Conservation (phyloP, 2,888 invertebrate species). For the Trachelus tabidus region DNA sequence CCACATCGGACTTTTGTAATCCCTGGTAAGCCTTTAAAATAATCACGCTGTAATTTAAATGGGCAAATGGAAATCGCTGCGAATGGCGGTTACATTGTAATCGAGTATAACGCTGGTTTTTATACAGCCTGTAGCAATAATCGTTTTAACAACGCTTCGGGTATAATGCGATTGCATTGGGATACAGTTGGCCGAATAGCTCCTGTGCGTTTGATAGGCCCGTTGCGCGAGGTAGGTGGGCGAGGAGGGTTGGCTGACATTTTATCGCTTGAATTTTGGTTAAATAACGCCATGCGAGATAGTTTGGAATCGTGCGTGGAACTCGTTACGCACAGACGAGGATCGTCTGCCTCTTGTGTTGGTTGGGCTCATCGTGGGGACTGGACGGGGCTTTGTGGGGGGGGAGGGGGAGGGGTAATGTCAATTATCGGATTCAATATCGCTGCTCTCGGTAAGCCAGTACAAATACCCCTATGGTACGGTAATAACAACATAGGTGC, state of each 20-base stretch:
- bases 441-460: slow-evolving; percentile 64
- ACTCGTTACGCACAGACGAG: slow-evolving; percentile 11
- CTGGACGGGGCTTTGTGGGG: not conserved
- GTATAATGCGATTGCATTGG: slow-evolving; percentile 63
- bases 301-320: slow-evolving; percentile 18
- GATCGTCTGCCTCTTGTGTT: not conserved
- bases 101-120: slow-evolving; percentile 58
- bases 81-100: slow-evolving; percentile 60
- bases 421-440: slow-evolving; percentile 66
- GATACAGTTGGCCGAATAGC: slow-evolving; percentile 53
- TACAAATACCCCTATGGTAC: slow-evolving; percentile 64
- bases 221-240: slow-evolving; percentile 9
- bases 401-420: slow-evolving; percentile 43
- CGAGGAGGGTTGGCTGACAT: slow-evolving; percentile 34
- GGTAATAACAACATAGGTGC: slow-evolving; percentile 62
- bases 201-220: slow-evolving; percentile 13
- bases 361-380: slow-evolving; percentile 1
- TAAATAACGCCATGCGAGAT: slow-evolving; percentile 39
- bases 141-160: slow-evolving; percentile 63
- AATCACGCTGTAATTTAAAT: slow-evolving; percentile 53
- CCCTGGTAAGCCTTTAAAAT: slow-evolving; percentile 61
- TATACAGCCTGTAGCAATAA: slow-evolving; percentile 55
- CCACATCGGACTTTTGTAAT: slow-evolving; percentile 10
- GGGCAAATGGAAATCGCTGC: slow-evolving; percentile 57
- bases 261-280: slow-evolving; percentile 50